Percentiles rank a stretch among this genome's conserved stretches.
These are phyloP conservation scores for Brenthis ino DNA, from an alignment of 2,888 invertebrate genomes.

Conservation along the genomic window DNA sequence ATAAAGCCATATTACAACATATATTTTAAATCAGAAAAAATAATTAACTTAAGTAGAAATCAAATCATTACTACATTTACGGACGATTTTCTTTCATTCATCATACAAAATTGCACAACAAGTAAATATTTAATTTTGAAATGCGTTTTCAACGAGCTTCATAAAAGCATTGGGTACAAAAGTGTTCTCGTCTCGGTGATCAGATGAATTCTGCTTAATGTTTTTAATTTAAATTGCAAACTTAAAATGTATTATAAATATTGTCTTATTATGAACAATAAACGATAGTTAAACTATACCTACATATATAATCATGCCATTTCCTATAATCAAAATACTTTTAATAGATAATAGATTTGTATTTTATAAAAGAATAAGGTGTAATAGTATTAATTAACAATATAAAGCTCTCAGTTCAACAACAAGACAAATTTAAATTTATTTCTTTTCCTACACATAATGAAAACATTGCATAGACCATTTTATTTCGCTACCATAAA, in stretches of 20 bases:
- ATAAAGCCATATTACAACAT: no score
- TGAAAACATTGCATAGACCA: background rate
- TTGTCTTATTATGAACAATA: no score
- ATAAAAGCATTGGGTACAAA: slow-evolving; percentile 24
- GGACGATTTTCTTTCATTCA: background rate
- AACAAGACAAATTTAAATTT: background rate
- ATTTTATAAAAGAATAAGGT: no score
- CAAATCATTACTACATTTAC: slow-evolving; percentile 2
- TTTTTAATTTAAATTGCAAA: slow-evolving; percentile 8
- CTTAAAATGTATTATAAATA: background rate
- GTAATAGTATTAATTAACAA: no score
- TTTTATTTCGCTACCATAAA: slow-evolving; percentile 22
- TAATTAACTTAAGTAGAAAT: background rate
- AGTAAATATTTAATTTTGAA: slow-evolving; percentile 25
- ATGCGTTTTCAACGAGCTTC: slow-evolving; percentile 22
- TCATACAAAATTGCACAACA: slow-evolving; percentile 2
- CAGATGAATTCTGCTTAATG: slow-evolving; percentile 14
- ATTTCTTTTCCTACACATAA: background rate
- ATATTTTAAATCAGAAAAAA: no score
- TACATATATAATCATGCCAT: no score
- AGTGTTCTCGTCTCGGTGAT: slow-evolving; percentile 22
- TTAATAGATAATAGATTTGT: no score
- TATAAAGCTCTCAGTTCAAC: no score
- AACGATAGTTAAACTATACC: no score
- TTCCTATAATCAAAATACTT: no score